Evolutionary conservation across 1,140 invertebrate genomes (phyloP).

Genomic region (Macrostomum lignano): DNA sequence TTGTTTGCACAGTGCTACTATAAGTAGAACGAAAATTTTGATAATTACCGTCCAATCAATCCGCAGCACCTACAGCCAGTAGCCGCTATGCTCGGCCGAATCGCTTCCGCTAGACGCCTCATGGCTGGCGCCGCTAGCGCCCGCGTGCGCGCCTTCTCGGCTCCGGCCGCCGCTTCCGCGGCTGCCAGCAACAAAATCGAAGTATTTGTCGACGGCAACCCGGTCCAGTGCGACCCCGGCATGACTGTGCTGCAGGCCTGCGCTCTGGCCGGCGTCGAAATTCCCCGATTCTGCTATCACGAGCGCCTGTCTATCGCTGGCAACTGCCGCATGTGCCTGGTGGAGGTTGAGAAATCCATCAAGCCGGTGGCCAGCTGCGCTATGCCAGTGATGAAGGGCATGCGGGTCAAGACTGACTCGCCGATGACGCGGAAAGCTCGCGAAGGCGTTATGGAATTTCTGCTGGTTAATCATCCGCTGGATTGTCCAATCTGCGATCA

Average conservation of each 20-base stretch:
- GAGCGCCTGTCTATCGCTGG: constrained; percentile 86
- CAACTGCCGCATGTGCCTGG: constrained; percentile 86
- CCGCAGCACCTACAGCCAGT: no score
- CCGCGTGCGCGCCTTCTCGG: no score
- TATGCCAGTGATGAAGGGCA: constrained; percentile 97
- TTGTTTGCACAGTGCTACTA: no score
- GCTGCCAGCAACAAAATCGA: constrained; percentile 48
- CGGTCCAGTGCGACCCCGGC: constrained; percentile 67
- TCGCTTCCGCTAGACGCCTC: no score
- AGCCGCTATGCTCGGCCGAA: no score
- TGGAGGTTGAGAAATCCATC: constrained; percentile 80
- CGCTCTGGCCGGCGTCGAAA: constrained; percentile 74
- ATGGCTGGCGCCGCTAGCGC: no score
- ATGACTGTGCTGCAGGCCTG: constrained; percentile 94
- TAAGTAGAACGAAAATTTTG: no score
- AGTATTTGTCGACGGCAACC: constrained; percentile 87
- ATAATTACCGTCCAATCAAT: no score
- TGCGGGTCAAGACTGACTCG: constrained; percentile 83
- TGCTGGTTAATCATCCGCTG: constrained; percentile 84
- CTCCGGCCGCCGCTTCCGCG: no score
- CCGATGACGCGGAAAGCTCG: constrained; percentile 64
- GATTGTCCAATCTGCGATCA: constrained; percentile 98
- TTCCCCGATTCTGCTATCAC: constrained; percentile 95
- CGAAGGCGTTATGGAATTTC: constrained; percentile 89
- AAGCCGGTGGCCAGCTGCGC: constrained; percentile 96